Percentiles rank a stretch among this genome's conserved stretches.
Evolutionary conservation across 2,113 vertebrate species (phyloP).

Genomic region (Panthera uncia): DNA sequence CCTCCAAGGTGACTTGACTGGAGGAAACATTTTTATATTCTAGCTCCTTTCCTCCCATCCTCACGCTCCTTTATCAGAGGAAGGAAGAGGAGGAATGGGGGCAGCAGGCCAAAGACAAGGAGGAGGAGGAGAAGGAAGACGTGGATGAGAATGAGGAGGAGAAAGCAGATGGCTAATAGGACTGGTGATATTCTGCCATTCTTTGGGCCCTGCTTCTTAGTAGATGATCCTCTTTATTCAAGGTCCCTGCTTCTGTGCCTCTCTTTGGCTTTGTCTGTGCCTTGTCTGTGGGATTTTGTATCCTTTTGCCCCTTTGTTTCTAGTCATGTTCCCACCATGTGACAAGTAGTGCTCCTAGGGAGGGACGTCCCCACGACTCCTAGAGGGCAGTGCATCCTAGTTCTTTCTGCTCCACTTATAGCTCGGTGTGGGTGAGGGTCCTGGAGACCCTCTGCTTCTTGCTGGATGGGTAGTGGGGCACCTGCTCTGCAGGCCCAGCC

Average conservation of each 20-base stretch:
- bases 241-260: neutral
- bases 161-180: neutral
- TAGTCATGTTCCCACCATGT: neutral
- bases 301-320: neutral
- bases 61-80: neutral
- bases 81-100: neutral
- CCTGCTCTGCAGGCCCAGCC: neutral
- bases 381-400: neutral
- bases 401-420: neutral
- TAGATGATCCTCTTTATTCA: neutral
- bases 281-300: neutral
- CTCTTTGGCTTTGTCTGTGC: neutral
- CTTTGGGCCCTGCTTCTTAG: neutral
- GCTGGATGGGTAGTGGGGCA: neutral
- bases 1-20: neutral
- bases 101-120: neutral
- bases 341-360: neutral
- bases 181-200: neutral
- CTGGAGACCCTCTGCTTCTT: neutral
- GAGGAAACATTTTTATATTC: neutral
- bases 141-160: neutral
- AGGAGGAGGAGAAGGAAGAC: neutral
- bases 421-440: too few species aligned
- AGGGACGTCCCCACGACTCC: neutral
- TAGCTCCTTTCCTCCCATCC: neutral